phyloP scores from a whole-genome alignment of 2,113 vertebrate species.

The Falco punctatus region DNA sequence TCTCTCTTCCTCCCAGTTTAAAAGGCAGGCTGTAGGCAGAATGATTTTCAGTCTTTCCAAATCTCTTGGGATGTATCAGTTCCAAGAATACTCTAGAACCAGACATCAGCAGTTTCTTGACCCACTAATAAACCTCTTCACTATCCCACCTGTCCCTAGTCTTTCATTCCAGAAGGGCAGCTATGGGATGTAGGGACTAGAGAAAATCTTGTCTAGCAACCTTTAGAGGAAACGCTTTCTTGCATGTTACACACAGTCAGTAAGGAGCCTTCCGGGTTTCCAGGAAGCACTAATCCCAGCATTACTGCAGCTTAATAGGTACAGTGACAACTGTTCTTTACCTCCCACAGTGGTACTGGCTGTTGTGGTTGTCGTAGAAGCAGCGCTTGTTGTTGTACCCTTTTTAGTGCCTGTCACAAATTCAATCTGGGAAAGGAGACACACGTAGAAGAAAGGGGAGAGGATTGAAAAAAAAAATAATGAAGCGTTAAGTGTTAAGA shows the following conservation, averaged over 20 bases:
- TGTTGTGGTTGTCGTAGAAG: conserved; percentile 84
- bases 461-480: not conserved
- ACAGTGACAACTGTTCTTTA: conserved; percentile 55
- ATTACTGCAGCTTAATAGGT: not conserved
- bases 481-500: not conserved
- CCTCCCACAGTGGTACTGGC: conserved; percentile 88
- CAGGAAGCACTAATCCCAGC: not conserved
- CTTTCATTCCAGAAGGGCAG: not conserved
- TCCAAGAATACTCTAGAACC: not conserved
- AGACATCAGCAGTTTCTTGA: not conserved
- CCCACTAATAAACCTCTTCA: not conserved
- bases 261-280: not conserved
- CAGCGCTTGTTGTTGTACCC: conserved; percentile 85
- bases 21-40: not conserved
- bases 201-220: not conserved
- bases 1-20: not conserved
- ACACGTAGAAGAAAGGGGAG: not conserved
- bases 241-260: not conserved
- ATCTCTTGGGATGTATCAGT: not conserved
- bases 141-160: not conserved
- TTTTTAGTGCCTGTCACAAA: conserved; percentile 98
- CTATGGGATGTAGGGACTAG: not conserved
- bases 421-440: conserved; percentile 84
- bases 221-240: not conserved
- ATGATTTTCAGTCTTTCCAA: not conserved